phyloP scores from a whole-genome alignment of 2,113 vertebrate species.

The Cynopterus brachyotis region DNA sequence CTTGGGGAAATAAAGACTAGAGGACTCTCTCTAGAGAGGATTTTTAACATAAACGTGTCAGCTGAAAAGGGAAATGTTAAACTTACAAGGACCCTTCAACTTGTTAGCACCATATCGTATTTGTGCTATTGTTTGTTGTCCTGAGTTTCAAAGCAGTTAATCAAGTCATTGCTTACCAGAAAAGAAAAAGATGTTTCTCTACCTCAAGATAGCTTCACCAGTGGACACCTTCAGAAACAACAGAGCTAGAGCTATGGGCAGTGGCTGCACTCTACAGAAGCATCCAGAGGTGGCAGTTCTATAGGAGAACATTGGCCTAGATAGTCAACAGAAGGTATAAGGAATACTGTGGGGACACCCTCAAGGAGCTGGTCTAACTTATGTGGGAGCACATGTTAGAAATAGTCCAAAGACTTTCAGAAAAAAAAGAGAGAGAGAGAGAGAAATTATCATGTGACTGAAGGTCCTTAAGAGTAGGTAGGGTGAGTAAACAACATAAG shows the following conservation, averaged over 20 bases:
- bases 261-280: not conserved
- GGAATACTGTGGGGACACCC: not conserved
- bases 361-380: not conserved
- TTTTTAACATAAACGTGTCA: not conserved
- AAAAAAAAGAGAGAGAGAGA: not conserved
- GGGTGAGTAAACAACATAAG: not conserved
- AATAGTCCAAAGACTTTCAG: not conserved
- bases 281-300: not conserved
- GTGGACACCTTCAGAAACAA: not conserved
- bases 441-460: not conserved
- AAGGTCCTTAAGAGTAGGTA: not conserved
- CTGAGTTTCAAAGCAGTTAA: slow-evolving; percentile 9
- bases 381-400: not conserved
- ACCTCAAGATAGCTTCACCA: not conserved
- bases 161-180: not conserved
- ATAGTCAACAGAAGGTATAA: not conserved
- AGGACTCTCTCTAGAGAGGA: not conserved
- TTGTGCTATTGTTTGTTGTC: not conserved
- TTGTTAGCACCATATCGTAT: not conserved
- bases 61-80: not conserved
- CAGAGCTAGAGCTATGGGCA: accelerated
- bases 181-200: not conserved
- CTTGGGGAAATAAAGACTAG: not conserved
- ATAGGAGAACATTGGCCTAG: not conserved
- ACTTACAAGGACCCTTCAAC: not conserved